phyloP scores from a whole-genome alignment of 2,113 vertebrate genomes.

The Pelvicachromis taeniatus region DNA sequence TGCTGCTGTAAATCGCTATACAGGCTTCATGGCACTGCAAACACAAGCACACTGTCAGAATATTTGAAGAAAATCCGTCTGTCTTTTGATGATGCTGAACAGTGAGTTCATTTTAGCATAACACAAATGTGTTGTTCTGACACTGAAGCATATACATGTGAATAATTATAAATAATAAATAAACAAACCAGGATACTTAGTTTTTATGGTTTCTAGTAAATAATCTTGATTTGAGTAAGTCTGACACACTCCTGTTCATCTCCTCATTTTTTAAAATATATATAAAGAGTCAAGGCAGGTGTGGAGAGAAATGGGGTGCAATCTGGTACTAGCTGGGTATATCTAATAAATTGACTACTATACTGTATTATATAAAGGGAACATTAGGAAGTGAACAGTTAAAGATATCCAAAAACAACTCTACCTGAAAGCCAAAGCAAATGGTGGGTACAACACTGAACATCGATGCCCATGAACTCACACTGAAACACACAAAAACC shows the following conservation, averaged over 20 bases:
- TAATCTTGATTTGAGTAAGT: neutral
- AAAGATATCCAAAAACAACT: neutral
- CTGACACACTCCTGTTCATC: neutral
- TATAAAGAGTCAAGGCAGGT: neutral
- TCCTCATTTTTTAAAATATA: neutral
- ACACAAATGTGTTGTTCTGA: neutral
- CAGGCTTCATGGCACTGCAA: conserved; percentile 92
- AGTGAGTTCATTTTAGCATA: neutral
- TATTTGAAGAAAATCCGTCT: neutral
- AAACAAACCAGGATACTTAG: neutral
- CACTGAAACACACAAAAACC: conserved; percentile 56
- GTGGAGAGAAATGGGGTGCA: neutral
- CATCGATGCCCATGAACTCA: conserved; percentile 80
- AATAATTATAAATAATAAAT: neutral
- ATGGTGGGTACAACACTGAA: conserved; percentile 91
- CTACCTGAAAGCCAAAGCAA: conserved; percentile 96
- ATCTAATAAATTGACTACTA: neutral
- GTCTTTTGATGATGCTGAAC: neutral
- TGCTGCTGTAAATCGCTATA: conserved; percentile 90
- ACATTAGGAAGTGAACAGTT: neutral
- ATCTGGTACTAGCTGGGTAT: neutral
- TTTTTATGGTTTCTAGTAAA: neutral
- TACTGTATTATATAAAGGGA: neutral
- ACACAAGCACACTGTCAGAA: neutral
- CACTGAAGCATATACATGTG: neutral